These are phyloP conservation scores for Cliona cf. orientalis DNA, from an alignment of 37 sponge, comb jelly and placozoan species.

Conservation along the genomic window DNA sequence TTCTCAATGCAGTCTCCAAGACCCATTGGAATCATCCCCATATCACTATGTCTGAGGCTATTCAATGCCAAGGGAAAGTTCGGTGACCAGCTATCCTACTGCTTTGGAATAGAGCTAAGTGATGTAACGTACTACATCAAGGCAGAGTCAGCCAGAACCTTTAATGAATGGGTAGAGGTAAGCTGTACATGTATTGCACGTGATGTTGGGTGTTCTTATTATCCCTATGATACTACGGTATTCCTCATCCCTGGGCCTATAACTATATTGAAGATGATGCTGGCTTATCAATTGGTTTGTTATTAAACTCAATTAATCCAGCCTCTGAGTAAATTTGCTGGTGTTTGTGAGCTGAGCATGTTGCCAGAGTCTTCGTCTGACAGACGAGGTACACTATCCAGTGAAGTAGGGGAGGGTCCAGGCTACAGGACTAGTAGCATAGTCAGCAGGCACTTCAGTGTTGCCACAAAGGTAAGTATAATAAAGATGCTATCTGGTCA, in stretches of 20 bases:
- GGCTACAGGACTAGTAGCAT: neutral
- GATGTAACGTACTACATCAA: conserved; percentile 10
- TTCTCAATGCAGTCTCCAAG: conserved; percentile 9
- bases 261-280: too few relatives aligned
- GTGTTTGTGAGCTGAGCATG: neutral
- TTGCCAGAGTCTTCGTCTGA: neutral
- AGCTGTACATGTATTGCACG: too few relatives aligned
- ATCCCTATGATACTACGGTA: too few relatives aligned
- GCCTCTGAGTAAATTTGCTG: conserved; percentile 18
- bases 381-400: neutral
- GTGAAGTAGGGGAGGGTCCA: neutral
- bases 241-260: too few relatives aligned
- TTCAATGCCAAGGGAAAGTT: conserved; percentile 28
- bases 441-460: conserved; percentile 13
- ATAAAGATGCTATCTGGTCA: neutral
- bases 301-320: too few relatives aligned
- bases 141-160: conserved; percentile 33
- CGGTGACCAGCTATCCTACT: conserved; percentile 27
- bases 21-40: conserved; percentile 8
- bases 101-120: conserved; percentile 15
- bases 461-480: neutral
- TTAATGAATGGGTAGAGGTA: conserved; percentile 42
- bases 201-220: too few relatives aligned
- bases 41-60: conserved; percentile 6
- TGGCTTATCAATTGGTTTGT: too few relatives aligned